Evolutionary conservation across 2,113 vertebrate species (phyloP).

Genomic region (Micromys minutus): DNA sequence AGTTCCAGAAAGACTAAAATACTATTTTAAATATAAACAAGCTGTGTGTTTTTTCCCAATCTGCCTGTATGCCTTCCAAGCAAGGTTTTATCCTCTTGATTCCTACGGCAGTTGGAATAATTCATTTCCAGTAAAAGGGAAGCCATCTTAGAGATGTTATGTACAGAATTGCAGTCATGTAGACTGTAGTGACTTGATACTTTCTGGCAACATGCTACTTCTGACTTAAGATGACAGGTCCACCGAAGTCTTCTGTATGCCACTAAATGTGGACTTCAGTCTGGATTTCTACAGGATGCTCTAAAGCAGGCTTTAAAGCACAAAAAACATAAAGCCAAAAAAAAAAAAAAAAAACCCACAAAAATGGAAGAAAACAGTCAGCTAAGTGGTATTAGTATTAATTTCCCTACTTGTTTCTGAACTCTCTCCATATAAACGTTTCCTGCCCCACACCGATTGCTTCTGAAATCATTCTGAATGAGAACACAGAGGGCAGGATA

Average conservation of each 20-base stretch:
- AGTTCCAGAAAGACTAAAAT: constrained; percentile 28
- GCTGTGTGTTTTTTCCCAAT: not conserved
- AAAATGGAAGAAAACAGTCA: not conserved
- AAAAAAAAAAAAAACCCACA: too few relatives aligned
- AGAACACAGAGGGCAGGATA: not conserved
- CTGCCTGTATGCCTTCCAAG: constrained; percentile 42
- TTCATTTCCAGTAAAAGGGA: constrained; percentile 40
- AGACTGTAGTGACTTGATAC: not conserved
- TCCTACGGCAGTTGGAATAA: not conserved
- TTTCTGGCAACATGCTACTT: not conserved
- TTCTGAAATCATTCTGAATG: not conserved
- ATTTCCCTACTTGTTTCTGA: not conserved
- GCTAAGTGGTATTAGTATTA: not conserved
- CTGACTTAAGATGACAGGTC: not conserved
- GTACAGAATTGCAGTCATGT: not conserved
- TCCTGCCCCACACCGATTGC: not conserved
- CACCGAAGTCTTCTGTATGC: not conserved
- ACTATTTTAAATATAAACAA: constrained; percentile 67
- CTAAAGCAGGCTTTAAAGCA: not conserved
- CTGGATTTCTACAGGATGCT: not conserved
- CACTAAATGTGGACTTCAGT: not conserved
- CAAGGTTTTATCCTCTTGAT: not conserved
- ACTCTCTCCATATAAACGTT: not conserved
- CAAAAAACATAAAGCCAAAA: not conserved
- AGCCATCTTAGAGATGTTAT: not conserved